Base-by-base conservation (phyloP, 2,888 invertebrate genomes). In the Cephalotes varians region DNA sequence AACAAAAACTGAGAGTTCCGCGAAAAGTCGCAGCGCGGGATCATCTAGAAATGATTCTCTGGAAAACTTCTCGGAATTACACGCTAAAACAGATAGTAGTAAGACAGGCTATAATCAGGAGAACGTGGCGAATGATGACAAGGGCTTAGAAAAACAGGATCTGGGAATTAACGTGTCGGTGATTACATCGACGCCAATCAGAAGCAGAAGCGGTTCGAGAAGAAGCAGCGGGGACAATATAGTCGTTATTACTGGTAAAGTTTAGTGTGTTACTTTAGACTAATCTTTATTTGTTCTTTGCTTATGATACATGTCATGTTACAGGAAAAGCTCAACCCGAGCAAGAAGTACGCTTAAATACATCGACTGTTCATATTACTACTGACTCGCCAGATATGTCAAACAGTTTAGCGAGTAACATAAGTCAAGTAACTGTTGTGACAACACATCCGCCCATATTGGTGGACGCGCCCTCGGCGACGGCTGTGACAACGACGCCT, bases 371-470 rank as follows among this genome's bases (percentile, higher is more conserved):
- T 80, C 95, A 95, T 21, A 96, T 95, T 82, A 96, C 95, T 87
- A 94, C 95, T 2, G 95, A 95, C 82, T 93, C 95, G 90, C 95
- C 96, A 62, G 96, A 96, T 92, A 95, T 95, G 84, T 96, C 96
- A n/a, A 97, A 97, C 94, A 97, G 97, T 91, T 95, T 97, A 88
- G 97, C 97, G 1, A 96, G 97, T 51, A 96, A 96, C 87, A 96
- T 97, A 71, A 97, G 97, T 79, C 97, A 97, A 92, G 97, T 98
- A 82, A 98, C 98, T 1, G 98, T 98, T 49, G 98, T 98, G 72
- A 98, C 97, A 69, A 97, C 97, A 64, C 98, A 98, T 94, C 98
- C 98, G 80, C 98, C 98, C 3, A 97, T 97, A 12, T 95, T 98
- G 64, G 96, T 96, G 85, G 97, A 97, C 88, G 97, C 94, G 96